These are phyloP conservation scores for Artibeus jamaicensis DNA, from an alignment of 2,797 vertebrate genomes.

Conservation along the genomic window DNA sequence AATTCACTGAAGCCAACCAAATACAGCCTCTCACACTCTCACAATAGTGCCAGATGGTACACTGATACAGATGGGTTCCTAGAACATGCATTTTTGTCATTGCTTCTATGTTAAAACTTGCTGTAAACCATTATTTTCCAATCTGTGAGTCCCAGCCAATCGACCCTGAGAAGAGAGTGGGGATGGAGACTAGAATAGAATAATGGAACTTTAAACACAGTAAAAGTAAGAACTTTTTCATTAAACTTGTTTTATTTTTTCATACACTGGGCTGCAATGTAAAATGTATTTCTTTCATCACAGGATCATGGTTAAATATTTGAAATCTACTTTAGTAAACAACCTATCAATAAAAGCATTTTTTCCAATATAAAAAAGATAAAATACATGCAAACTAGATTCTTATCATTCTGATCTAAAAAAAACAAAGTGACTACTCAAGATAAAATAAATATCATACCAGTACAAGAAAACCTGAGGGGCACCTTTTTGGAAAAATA, in stretches of 20 bases:
- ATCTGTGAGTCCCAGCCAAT: neutral
- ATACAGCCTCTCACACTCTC: too few relatives aligned
- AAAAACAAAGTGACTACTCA: neutral
- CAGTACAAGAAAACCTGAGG: neutral
- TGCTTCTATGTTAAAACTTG: slow-evolving; percentile 19
- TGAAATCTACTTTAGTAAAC: neutral
- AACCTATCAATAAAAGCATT: neutral
- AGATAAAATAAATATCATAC: neutral
- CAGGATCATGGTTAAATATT: neutral
- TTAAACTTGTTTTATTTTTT: neutral
- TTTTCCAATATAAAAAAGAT: neutral
- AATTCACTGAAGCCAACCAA: too few relatives aligned
- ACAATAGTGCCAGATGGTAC: too few relatives aligned
- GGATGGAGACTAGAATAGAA: neutral
- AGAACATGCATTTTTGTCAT: neutral
- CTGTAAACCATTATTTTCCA: neutral
- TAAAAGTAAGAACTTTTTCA: neutral
- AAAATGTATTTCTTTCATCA: neutral
- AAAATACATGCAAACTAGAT: neutral
- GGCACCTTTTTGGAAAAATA: neutral
- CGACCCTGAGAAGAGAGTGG: neutral
- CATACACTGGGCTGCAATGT: neutral
- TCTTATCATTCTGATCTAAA: neutral
- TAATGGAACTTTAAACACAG: neutral
- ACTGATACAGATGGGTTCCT: too few relatives aligned